These are phyloP conservation scores for Otus sunia DNA, from an alignment of 2,113 vertebrate species.

Conservation along the genomic window DNA sequence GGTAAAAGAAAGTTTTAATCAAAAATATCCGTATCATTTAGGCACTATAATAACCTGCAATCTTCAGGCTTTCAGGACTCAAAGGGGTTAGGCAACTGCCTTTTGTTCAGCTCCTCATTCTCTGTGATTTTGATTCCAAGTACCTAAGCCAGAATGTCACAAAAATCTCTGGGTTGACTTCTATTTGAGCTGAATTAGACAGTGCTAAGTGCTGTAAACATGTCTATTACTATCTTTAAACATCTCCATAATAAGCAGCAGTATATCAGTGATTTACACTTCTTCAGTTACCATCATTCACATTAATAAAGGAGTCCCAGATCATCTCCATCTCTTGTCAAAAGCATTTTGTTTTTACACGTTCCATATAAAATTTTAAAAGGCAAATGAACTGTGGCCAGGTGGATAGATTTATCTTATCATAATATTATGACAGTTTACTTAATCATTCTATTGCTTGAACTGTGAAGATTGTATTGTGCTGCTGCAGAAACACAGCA, in stretches of 20 bases:
- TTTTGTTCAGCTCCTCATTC: not conserved
- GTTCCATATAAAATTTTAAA: not conserved
- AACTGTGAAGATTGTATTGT: not conserved
- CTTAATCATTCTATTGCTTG: not conserved
- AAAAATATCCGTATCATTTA: conserved; percentile 10
- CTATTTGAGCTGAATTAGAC: not conserved
- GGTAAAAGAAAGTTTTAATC: not conserved
- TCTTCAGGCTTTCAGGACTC: conserved; percentile 1
- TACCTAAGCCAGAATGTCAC: not conserved
- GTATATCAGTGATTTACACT: not conserved
- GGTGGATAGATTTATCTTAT: not conserved
- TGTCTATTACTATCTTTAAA: not conserved
- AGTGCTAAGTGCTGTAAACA: not conserved
- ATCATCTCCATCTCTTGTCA: not conserved
- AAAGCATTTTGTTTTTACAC: not conserved
- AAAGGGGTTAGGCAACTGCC: not conserved
- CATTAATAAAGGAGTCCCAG: not conserved
- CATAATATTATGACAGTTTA: not conserved
- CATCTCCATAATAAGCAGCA: not conserved
- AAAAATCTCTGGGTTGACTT: not conserved
- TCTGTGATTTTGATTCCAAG: conserved; percentile 5
- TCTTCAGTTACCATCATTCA: not conserved
- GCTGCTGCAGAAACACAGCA: not conserved
- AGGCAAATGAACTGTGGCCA: not conserved
- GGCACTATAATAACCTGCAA: conserved; percentile 3